phyloP scores from a whole-genome alignment of 2,888 invertebrate species.

The Aporophyla lueneburgensis region DNA sequence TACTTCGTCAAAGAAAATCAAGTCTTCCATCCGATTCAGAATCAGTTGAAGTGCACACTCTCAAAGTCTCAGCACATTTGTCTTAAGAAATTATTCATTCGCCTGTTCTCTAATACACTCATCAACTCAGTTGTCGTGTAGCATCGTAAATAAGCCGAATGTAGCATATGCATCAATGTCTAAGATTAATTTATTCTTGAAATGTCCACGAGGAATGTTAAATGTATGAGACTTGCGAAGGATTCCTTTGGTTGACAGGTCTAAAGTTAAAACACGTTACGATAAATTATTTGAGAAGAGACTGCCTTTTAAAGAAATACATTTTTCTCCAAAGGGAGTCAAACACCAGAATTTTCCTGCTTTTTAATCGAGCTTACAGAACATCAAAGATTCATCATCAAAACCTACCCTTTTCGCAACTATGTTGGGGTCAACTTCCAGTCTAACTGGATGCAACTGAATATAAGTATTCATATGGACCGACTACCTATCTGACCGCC shows the following conservation, averaged over 20 bases:
- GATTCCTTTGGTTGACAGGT: conserved; percentile 27
- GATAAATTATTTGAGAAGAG: conserved; percentile 9
- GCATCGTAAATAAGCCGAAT: conserved; percentile 35
- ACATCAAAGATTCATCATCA: too few species aligned
- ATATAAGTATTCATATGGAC: too few species aligned
- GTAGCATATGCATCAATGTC: conserved; percentile 42
- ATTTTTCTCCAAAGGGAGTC: background rate
- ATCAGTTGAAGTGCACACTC: background rate
- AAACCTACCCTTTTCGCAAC: too few species aligned
- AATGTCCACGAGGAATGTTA: conserved; percentile 31
- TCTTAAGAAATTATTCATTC: conserved; percentile 58
- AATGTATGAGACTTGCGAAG: conserved; percentile 15
- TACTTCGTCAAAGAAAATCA: background rate
- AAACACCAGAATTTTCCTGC: background rate
- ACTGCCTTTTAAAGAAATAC: background rate
- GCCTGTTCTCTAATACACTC: conserved; percentile 49
- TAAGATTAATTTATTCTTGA: conserved; percentile 38
- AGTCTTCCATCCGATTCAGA: background rate
- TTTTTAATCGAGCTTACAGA: background rate
- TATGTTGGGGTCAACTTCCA: too few species aligned
- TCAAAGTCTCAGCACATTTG: conserved; percentile 34
- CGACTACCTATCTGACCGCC: too few species aligned
- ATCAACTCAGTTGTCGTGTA: conserved; percentile 38
- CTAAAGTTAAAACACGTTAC: conserved; percentile 4
- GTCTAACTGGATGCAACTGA: too few species aligned